Evolutionary conservation across 2,888 invertebrate genomes (phyloP), one percentile per base, ranked within the genome.

Genomic region (Ernsta delagoae): DNA sequence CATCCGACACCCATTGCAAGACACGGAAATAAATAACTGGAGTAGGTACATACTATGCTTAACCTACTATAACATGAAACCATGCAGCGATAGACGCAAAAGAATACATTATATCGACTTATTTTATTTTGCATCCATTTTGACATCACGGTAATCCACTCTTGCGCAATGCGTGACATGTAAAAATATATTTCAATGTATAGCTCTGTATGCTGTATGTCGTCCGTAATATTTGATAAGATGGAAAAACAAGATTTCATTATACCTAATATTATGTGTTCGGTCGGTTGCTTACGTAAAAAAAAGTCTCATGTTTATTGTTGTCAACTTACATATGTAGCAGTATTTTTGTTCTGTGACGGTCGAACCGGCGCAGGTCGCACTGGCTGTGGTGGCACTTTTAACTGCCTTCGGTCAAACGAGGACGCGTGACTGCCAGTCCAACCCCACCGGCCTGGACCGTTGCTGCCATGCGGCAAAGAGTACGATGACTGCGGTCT

Each of bases 381-480:
- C 41, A 82, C 89, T 1, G 92, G 92, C 73, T 92, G 92, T 8
- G 93, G 93, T 7, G 92, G 92, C 70, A 92, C 89, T 76, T 93
- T 93, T 70, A 86, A 66, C 77, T 93, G 92, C 72, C 93, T 87
- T 70, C 94, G 83, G 75, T 94, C 94, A 78, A 93, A 89, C 71
- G 94, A 90, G 11, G 43, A 43, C 11, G 11, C 43, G 43, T 43
- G 43, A 43, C 43, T 43, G 11, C 43, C 43, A 11, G 43, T 1
- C 43, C 43, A 43, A 11, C 43, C 43, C 43, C 43, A 43, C 11
- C 43, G 43, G 43, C 43, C 43, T 11, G 43, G 43, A 43, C 43
- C 43, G 11, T 43, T 43, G 43, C 43, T 43, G 3, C 43, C 43
- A 43, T 43, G 43, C 11, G 43, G 43, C 11, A 43, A 43, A 11